phyloP scores from a whole-genome alignment of 2,797 vertebrate species.

The Antennarius maculatus region DNA sequence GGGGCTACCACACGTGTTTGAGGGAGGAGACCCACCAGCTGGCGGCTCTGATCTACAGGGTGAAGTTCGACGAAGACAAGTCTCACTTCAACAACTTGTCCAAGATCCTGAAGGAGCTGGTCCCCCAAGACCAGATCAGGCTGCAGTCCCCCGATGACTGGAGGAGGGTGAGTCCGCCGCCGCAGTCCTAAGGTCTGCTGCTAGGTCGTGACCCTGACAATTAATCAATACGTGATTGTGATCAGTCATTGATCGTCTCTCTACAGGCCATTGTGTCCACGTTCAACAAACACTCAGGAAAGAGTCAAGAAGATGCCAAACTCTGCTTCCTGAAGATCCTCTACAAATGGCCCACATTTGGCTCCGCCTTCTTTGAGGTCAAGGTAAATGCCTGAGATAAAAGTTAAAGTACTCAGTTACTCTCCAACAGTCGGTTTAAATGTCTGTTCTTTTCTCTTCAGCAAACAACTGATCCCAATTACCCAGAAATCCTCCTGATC shows the following conservation, averaged over 20 bases:
- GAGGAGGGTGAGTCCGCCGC: constrained; percentile 86
- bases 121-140: constrained; percentile 93
- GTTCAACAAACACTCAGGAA: constrained; percentile 94
- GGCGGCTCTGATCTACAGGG: constrained; percentile 93
- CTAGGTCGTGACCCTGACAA: background rate
- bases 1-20: constrained; percentile 95
- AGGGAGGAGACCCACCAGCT: constrained; percentile 92
- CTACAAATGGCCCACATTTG: constrained; percentile 97
- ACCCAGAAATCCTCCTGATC: constrained; percentile 94
- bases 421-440: background rate
- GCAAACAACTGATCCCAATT: constrained; percentile 99
- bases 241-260: background rate
- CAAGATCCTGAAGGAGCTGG: constrained; percentile 92
- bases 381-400: constrained; percentile 80
- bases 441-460: constrained; percentile 51
- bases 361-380: constrained; percentile 98
- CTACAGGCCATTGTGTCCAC: constrained; percentile 89
- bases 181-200: too few relatives aligned
- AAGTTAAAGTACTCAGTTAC: too few relatives aligned
- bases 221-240: too few relatives aligned
- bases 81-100: constrained; percentile 91
- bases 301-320: constrained; percentile 93
- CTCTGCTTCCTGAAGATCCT: constrained; percentile 93
- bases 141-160: constrained; percentile 94
- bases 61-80: constrained; percentile 96